A percentile compares a stretch with the other conserved stretches of the same genome.
These are phyloP conservation scores for Menura novaehollandiae DNA, from an alignment of 2,113 vertebrate genomes.

Conservation along the genomic window DNA sequence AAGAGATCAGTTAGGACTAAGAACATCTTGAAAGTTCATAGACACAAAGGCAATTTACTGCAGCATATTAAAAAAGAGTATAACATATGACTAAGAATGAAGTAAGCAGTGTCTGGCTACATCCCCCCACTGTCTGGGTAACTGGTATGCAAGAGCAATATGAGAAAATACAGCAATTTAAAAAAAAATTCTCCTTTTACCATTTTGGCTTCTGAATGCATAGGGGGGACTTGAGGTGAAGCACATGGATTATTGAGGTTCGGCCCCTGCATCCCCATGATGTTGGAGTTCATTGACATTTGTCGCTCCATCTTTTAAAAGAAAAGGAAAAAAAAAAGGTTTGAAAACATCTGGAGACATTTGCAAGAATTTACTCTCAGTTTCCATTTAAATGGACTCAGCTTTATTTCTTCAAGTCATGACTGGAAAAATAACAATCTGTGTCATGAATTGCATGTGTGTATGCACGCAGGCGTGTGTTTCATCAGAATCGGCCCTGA, in stretches of 20 bases:
- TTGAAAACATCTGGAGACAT: constrained; percentile 8
- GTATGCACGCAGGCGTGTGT: background rate
- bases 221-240: constrained; percentile 92
- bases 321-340: background rate
- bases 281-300: constrained; percentile 97
- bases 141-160: background rate
- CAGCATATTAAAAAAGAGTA: constrained; percentile 3
- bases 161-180: background rate
- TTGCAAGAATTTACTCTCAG: background rate
- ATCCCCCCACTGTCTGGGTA: background rate
- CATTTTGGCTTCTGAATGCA: constrained; percentile 99
- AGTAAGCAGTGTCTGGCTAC: constrained; percentile 37
- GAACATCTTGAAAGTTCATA: constrained; percentile 4
- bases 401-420: constrained; percentile 39
- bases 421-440: constrained; percentile 23
- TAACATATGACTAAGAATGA: constrained; percentile 51
- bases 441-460: background rate
- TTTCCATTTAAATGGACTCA: constrained; percentile 6
- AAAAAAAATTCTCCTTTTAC: constrained; percentile 67
- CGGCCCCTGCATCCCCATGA: constrained; percentile 97
- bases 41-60: constrained; percentile 36
- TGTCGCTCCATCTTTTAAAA: constrained; percentile 93
- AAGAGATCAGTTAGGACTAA: background rate
- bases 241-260: constrained; percentile 90
- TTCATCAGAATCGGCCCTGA: constrained; percentile 38